These are phyloP conservation scores for Phytoseiulus persimilis DNA, from an alignment of 2,888 invertebrate genomes.

Conservation along the genomic window DNA sequence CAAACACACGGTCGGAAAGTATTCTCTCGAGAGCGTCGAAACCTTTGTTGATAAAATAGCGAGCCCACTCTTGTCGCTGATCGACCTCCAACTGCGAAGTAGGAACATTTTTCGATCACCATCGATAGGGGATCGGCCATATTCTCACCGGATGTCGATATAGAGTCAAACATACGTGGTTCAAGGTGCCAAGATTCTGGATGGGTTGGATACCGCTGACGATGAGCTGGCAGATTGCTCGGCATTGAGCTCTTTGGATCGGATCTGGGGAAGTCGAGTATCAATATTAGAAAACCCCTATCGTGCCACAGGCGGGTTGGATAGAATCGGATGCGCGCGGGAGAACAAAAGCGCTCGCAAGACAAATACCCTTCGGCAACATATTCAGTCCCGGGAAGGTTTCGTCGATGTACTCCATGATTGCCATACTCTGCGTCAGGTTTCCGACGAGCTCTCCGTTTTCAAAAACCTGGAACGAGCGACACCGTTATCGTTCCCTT, in stretches of 20 bases:
- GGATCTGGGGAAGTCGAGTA: conserved; percentile 57
- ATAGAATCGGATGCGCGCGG: neutral
- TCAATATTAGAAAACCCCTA: neutral
- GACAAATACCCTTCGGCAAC: conserved; percentile 61
- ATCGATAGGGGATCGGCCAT: too few species aligned
- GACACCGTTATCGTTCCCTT: conserved; percentile 29
- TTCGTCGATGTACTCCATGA: conserved; percentile 93
- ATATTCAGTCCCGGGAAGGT: conserved; percentile 73
- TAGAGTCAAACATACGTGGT: conserved; percentile 53
- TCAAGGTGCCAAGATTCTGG: conserved; percentile 80
- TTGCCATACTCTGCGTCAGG: conserved; percentile 52
- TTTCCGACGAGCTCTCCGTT: conserved; percentile 22
- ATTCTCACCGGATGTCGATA: too few species aligned
- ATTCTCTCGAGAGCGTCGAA: conserved; percentile 57
- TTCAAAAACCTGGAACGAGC: conserved; percentile 57
- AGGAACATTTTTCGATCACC: too few species aligned
- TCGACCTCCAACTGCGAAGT: conserved; percentile 52
- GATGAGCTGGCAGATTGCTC: conserved; percentile 83
- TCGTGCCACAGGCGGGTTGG: neutral
- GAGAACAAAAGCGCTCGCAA: neutral
- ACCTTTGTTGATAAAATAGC: conserved; percentile 81
- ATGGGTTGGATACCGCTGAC: conserved; percentile 90
- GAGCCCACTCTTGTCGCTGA: conserved; percentile 82
- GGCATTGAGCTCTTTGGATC: conserved; percentile 73
- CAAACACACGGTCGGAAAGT: conserved; percentile 35